Conservation (phyloP, 1,140 invertebrate genomes). For the Oscheius sp. region DNA sequence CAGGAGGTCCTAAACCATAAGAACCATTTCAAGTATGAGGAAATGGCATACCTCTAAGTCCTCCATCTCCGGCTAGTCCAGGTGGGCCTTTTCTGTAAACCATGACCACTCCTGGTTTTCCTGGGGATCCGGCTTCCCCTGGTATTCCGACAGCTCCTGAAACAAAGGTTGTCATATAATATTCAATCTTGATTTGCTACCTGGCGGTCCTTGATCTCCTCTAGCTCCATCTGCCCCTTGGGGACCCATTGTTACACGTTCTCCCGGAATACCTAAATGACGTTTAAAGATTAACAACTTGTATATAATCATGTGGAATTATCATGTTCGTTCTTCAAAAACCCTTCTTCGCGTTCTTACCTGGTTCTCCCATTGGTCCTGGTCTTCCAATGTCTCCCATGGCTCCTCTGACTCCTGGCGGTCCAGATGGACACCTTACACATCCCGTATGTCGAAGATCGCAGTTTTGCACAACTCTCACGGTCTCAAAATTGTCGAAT, state of each 20-base stretch:
- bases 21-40: background rate
- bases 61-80: background rate
- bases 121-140: background rate
- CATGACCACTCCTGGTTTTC: background rate
- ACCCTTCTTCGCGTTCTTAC: background rate
- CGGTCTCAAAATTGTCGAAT: background rate
- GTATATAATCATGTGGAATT: too few species aligned
- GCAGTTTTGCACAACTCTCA: background rate
- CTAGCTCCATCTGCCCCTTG: background rate
- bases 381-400: background rate
- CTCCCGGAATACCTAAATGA: background rate
- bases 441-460: background rate
- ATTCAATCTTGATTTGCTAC: background rate
- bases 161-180: background rate
- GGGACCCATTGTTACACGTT: background rate
- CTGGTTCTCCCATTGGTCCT: background rate
- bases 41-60: background rate
- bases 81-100: background rate
- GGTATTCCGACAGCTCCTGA: background rate
- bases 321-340: too few species aligned
- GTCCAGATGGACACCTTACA: background rate
- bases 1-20: background rate
- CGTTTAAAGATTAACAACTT: background rate
- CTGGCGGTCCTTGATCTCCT: background rate
- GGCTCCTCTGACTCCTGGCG: background rate